These are phyloP conservation scores for Willowsia nigromaculata DNA, from an alignment of 2,888 invertebrate species.

Conservation along the genomic window DNA sequence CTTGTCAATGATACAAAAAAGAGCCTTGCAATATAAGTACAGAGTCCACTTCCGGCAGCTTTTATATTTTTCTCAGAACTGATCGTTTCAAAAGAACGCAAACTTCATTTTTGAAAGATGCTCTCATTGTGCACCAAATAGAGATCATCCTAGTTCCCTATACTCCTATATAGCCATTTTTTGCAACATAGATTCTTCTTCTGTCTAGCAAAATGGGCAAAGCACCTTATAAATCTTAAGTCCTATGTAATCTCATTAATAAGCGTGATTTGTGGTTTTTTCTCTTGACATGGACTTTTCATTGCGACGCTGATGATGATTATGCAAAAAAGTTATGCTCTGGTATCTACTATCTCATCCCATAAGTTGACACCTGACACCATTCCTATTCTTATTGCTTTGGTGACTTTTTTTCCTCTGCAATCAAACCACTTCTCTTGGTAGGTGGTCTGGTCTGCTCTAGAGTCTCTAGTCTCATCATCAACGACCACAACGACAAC, in stretches of 20 bases:
- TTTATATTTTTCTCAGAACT: constrained; percentile 2
- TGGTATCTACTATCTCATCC: neutral
- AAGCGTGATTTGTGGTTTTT: constrained; percentile 54
- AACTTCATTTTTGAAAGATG: neutral
- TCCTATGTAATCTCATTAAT: constrained; percentile 33
- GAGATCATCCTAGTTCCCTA: neutral
- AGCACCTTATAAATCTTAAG: neutral
- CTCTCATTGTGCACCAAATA: neutral
- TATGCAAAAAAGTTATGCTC: constrained; percentile 19
- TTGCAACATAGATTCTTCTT: neutral
- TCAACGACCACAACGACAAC: neutral
- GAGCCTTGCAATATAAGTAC: neutral
- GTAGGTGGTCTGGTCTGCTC: neutral
- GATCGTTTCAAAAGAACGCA: neutral
- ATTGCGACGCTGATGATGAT: neutral
- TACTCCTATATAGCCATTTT: neutral
- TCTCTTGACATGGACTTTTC: neutral
- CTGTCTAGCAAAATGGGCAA: neutral
- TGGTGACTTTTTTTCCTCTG: neutral
- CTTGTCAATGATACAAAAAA: neutral
- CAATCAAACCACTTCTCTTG: neutral
- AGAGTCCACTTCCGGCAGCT: constrained; percentile 24
- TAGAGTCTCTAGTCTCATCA: neutral
- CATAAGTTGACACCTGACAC: constrained; percentile 18
- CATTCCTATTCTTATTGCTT: neutral